These are phyloP conservation scores for Etheostoma cragini DNA, from an alignment of 2,113 vertebrate species.

Conservation along the genomic window DNA sequence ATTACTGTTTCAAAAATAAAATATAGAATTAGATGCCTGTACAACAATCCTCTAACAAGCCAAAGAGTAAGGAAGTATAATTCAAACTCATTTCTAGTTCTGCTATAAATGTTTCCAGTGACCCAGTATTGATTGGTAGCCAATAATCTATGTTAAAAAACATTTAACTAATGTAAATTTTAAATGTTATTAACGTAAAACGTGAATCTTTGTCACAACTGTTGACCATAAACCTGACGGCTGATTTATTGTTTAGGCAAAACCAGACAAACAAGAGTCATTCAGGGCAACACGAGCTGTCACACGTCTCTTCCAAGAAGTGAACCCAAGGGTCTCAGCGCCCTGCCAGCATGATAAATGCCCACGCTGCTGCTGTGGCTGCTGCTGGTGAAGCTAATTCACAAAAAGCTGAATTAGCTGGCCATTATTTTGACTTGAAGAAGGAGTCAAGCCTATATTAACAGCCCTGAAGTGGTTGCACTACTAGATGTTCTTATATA, in stretches of 20 bases:
- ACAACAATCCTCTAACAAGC: background rate
- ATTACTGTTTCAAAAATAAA: background rate
- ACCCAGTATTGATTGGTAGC: background rate
- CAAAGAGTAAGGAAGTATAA: background rate
- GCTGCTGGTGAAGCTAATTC: constrained; percentile 30
- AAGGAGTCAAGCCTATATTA: constrained; percentile 34
- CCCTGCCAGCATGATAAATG: constrained; percentile 61
- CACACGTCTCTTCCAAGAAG: constrained; percentile 43
- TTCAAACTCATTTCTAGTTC: background rate
- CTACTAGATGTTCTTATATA: background rate
- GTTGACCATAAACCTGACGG: constrained; percentile 5
- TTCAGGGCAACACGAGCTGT: constrained; percentile 36
- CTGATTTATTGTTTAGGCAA: constrained; percentile 48
- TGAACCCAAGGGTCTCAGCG: constrained; percentile 39
- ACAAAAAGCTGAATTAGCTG: constrained; percentile 27
- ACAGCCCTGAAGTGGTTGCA: background rate
- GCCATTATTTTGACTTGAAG: constrained; percentile 44
- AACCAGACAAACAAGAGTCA: constrained; percentile 32
- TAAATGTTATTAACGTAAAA: background rate
- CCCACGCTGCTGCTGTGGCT: constrained; percentile 8
- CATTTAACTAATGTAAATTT: background rate
- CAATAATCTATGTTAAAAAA: constrained; percentile 5
- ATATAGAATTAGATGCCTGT: background rate
- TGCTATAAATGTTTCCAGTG: background rate
- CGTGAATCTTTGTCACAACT: background rate